A percentile compares a stretch with the other conserved stretches of the same genome.
Conservation (phyloP, 2,113 vertebrate species). For the Phalacrocorax aristotelis region DNA sequence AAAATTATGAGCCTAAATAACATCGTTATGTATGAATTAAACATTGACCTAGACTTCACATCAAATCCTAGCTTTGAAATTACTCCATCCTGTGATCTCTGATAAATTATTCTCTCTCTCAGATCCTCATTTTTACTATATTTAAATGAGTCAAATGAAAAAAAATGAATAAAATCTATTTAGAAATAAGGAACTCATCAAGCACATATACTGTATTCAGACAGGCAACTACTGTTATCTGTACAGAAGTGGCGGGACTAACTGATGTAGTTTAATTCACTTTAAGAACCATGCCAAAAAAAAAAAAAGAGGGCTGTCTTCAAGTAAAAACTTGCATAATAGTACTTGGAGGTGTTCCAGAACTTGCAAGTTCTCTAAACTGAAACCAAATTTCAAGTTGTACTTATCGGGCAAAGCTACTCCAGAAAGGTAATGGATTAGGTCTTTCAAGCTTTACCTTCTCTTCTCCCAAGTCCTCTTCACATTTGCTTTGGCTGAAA, state of each 20-base stretch:
- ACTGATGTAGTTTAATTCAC: background rate
- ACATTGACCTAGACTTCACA: background rate
- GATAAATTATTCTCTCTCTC: background rate
- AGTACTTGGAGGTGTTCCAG: background rate
- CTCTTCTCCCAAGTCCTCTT: background rate
- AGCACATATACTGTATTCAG: background rate
- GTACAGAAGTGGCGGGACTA: background rate
- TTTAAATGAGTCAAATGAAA: background rate
- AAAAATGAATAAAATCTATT: background rate
- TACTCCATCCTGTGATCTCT: background rate
- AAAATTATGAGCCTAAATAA: background rate
- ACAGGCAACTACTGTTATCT: background rate
- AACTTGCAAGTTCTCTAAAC: background rate
- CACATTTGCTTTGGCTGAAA: background rate
- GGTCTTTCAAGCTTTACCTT: background rate
- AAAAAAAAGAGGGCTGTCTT: background rate
- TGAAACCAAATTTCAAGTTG: background rate
- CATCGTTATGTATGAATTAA: background rate
- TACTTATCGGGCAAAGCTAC: background rate
- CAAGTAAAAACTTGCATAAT: background rate
- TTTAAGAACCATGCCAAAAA: background rate
- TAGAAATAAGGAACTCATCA: background rate
- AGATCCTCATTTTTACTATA: background rate
- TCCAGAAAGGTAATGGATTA: background rate
- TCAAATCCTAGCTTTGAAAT: background rate